Base-by-base conservation (phyloP, 2,113 vertebrate genomes). In the Entomyzon cyanotis region DNA sequence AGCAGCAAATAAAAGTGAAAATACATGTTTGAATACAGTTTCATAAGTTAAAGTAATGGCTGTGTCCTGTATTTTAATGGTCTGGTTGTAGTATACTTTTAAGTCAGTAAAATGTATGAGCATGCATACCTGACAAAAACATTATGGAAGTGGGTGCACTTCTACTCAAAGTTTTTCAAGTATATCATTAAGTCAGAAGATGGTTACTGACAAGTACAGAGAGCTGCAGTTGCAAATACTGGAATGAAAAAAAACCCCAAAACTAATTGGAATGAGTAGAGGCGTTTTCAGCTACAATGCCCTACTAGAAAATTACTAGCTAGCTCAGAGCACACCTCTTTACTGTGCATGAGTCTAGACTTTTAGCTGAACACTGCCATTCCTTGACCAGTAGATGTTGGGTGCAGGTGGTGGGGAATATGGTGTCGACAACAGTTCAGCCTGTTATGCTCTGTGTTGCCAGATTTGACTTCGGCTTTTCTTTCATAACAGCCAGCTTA, bases 371-470 rank as follows among this genome's bases (percentile, higher is more conserved):
- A 12, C 63, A 5, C 9, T 87, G 20, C 49, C 12, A 3, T 76
- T 84, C 46, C 49, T 56, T 69, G 46, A 75, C n/a, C 25, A 75
- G 44, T 39, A 47, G n/a, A 39, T 23, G 19, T 22, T 6, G 4
- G 30, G 7, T 19, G 14, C 12, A 3, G 59, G 14, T 41, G 39
- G 7, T 62, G 24, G n/a, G 31, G 8, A 74, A 14, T 59, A 21
- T 0, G 1, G 2, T 63, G 37, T 53, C 0, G 5, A 17, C 20
- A 42, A 6, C 9, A 59, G 35, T 53, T 27, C 24, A 76, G 52
- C 18, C 27, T 74, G 14, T 78, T 81, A 15, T 5, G 1, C 14
- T 76, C 30, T 55, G 12, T 55, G 12, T 69, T 87, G 27, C 33
- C 35, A 56, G 37, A 60, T 87, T 56, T 79, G 49, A 35, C n/a